Evolutionary conservation across 2,888 invertebrate species (phyloP).

Genomic region (Coleophora deauratella): DNA sequence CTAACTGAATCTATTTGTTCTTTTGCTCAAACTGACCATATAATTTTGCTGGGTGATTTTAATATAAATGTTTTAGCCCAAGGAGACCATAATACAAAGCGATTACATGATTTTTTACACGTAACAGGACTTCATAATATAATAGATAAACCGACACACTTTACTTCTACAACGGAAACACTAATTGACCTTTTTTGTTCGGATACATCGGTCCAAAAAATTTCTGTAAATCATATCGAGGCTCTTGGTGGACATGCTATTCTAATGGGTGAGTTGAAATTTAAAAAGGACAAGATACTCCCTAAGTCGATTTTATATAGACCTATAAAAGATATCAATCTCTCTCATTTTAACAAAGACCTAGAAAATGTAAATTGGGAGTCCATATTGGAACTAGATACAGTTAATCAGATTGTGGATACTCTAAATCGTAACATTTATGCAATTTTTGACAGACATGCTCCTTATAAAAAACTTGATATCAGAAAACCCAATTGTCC

Average conservation of each 20-base stretch:
- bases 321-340: no score
- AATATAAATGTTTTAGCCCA: conserved; percentile 8
- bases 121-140: background rate
- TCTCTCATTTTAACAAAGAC: no score
- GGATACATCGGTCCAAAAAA: conserved; percentile 3
- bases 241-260: no score
- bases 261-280: no score
- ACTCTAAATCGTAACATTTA: conserved; percentile 8
- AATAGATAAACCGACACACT: conserved; percentile 12
- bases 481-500: conserved; percentile 4
- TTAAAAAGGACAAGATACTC: no score
- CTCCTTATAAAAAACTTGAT: conserved; percentile 4
- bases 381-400: background rate
- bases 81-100: conserved; percentile 2
- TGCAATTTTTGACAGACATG: conserved; percentile 8
- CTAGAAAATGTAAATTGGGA: conserved; percentile 6
- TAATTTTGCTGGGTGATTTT: conserved; percentile 10
- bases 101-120: conserved; percentile 1
- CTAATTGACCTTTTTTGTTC: conserved; percentile 15
- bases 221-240: no score
- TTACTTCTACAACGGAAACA: conserved; percentile 10
- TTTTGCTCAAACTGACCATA: conserved; percentile 2
- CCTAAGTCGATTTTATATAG: no score
- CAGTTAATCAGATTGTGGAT: conserved; percentile 7
- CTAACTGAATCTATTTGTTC: conserved; percentile 6